Evolutionary conservation across 2,113 vertebrate species (phyloP), one percentile per base, ranked within the genome.

Genomic region (Cariama cristata): DNA sequence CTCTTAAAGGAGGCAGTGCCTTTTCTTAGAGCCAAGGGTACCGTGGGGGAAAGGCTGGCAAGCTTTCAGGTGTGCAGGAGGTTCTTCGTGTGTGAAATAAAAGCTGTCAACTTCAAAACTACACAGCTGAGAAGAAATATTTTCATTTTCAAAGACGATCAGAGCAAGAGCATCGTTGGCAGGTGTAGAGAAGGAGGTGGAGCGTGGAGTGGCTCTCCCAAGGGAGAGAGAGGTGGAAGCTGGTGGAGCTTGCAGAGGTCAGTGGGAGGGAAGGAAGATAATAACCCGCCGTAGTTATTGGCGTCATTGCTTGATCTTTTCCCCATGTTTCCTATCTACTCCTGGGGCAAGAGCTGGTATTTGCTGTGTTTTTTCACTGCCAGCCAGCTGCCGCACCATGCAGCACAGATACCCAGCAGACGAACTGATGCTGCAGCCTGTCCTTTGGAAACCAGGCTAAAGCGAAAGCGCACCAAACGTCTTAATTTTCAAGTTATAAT

Each of bases 321-420:
- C 30, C 28, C 44, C n/a, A 4, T 59, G 15, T 79, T 90, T 91
- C 60, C 62, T 49, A 5, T 69, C 66, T 90, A 0, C 21, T 93
- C 12, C 58, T 64, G 88, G 63, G 53, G 60, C 33, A 72, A 79
- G 83, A 83, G 44, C 32, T 94, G 75, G 40, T 76, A 42, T 97
- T 95, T 93, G 40, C 67, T 64, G 40, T 69, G 15, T 56, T 74
- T 69, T 32, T 62, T 44, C 26, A 33, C 21, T 4, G 8, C 72
- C 38, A 67, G 71, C 42, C 63, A 56, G 77, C 45, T 35, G 40
- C 59, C 0, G 0, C 3, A 14, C 60, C 4, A 0, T 19, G 63
- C 66, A 6, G 3, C 2, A 4, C 32, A 56, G 56, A 68, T 88
- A 45, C 12, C 14, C 42, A 66, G 42, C 21, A 53, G 67, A 27